Conservation (phyloP, 2,797 vertebrate genomes). For the Eulemur rubriventer region DNA sequence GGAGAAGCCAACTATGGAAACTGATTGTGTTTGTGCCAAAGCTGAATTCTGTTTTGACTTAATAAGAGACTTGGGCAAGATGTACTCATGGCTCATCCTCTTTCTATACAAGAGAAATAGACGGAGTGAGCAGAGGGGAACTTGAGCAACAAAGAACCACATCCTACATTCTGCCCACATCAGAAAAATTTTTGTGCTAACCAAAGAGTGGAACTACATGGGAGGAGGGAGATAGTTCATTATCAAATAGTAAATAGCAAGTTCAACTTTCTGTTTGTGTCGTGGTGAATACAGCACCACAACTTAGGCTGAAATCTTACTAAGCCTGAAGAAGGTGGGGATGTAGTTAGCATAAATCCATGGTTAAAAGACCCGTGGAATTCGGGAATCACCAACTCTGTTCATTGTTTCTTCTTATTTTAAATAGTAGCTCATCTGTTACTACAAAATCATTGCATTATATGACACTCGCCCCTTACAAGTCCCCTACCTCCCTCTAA, state of each 20-base stretch:
- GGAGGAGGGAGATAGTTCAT: not conserved
- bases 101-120: not conserved
- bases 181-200: constrained; percentile 1
- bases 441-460: constrained; percentile 45
- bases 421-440: constrained; percentile 58
- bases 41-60: not conserved
- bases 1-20: not conserved
- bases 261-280: not conserved
- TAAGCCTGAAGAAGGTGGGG: not conserved
- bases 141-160: constrained; percentile 20
- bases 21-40: not conserved
- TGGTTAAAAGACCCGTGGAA: constrained; percentile 37
- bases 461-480: not conserved
- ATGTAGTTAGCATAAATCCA: constrained; percentile 25
- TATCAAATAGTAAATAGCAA: not conserved
- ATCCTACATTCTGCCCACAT: constrained; percentile 10
- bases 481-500: not conserved
- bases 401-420: constrained; percentile 50
- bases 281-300: not conserved
- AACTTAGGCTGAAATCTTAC: not conserved
- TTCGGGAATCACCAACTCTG: not conserved
- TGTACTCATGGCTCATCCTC: not conserved
- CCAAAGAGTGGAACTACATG: not conserved
- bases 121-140: not conserved
- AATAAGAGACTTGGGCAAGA: not conserved